Evolutionary conservation across 2,888 invertebrate genomes (phyloP).

Genomic region (Drosophila paracracens): DNA sequence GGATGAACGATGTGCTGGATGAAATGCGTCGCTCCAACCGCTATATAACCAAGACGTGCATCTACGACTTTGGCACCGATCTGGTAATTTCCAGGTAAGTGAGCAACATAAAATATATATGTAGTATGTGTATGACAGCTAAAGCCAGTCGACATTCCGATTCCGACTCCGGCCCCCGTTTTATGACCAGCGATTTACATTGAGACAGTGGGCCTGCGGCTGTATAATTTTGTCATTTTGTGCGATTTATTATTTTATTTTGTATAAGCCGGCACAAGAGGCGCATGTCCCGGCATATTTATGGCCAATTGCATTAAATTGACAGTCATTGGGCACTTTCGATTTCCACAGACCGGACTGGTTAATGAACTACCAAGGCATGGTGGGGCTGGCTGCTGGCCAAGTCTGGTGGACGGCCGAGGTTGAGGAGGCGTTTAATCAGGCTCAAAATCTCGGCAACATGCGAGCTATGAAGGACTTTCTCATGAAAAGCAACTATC

Average conservation of each 20-base stretch:
- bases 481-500: constrained; percentile 90
- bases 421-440: constrained; percentile 94
- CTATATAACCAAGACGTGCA: constrained; percentile 93
- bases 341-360: constrained; percentile 89
- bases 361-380: constrained; percentile 95
- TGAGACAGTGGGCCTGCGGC: constrained; percentile 56
- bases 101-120: constrained; percentile 59
- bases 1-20: constrained; percentile 94
- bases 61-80: constrained; percentile 93
- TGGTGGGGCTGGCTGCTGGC: constrained; percentile 93
- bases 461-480: constrained; percentile 97
- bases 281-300: constrained; percentile 72
- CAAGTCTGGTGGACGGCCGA: constrained; percentile 98
- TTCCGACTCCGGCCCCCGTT: constrained; percentile 43
- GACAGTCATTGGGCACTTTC: constrained; percentile 77
- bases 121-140: constrained; percentile 17
- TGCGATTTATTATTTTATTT: constrained; percentile 82
- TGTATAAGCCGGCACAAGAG: constrained; percentile 59
- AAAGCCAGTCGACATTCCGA: constrained; percentile 23
- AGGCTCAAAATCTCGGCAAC: constrained; percentile 88
- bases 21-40: constrained; percentile 95
- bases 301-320: constrained; percentile 81
- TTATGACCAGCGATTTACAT: constrained; percentile 80
- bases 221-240: constrained; percentile 83
- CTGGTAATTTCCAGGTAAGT: constrained; percentile 87